Percentiles rank a stretch among this genome's conserved stretches.
Evolutionary conservation across 1,140 invertebrate genomes (phyloP).

Genomic region (Helicoverpa armigera): DNA sequence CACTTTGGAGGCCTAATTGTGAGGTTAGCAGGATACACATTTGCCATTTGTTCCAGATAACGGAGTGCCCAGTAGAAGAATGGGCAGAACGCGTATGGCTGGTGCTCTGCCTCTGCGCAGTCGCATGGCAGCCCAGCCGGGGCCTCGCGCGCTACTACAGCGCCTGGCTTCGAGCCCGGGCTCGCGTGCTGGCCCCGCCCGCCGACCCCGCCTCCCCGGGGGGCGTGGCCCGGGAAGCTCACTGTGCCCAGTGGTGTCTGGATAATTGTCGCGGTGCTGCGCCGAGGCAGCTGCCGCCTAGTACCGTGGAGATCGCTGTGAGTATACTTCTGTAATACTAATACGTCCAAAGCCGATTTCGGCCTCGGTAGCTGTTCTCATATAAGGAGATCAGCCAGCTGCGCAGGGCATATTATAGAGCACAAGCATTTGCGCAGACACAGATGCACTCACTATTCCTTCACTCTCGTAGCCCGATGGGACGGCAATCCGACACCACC

Average conservation of each 20-base stretch:
- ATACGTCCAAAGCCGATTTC: no score
- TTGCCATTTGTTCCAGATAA: conserved; percentile 86
- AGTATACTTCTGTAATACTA: neutral
- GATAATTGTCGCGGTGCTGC: conserved; percentile 96
- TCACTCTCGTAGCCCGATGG: no score
- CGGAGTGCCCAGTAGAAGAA: conserved; percentile 94
- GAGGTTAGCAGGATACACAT: no score
- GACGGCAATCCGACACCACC: no score
- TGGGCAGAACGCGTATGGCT: conserved; percentile 95
- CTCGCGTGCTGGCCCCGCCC: conserved; percentile 57
- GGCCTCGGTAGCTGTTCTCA: no score
- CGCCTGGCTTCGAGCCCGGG: conserved; percentile 77
- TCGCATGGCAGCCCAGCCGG: conserved; percentile 97
- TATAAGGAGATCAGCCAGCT: no score
- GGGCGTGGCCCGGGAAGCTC: conserved; percentile 76
- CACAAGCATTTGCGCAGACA: no score
- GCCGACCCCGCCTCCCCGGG: conserved; percentile 48
- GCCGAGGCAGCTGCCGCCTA: conserved; percentile 94
- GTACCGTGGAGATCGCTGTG: conserved; percentile 96
- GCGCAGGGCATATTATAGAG: no score
- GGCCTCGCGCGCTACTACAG: conserved; percentile 90
- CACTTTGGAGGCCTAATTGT: no score
- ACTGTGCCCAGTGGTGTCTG: conserved; percentile 97
- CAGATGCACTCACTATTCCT: no score
- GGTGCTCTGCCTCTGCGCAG: conserved; percentile 94